A percentile compares a stretch with the other conserved stretches of the same genome.
Conservation (phyloP, 2,113 vertebrate species). For the Daphoenositta chrysoptera region DNA sequence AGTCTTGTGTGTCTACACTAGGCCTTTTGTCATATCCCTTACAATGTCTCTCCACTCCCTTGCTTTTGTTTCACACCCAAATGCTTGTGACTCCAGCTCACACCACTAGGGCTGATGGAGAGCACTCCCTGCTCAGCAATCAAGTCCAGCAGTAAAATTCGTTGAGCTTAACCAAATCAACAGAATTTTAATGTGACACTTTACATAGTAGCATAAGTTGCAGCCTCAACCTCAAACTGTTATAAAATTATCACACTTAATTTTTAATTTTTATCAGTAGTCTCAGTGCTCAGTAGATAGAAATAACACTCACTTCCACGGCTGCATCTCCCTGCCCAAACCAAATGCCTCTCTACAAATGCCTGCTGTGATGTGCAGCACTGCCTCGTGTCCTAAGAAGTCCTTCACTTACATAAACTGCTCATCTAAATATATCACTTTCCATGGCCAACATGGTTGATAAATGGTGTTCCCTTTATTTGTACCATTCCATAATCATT, state of each 20-base stretch:
- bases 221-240: not conserved
- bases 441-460: not conserved
- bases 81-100: not conserved
- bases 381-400: not conserved
- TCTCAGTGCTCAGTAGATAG: not conserved
- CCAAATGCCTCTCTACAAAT: not conserved
- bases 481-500: not conserved
- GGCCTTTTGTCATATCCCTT: not conserved
- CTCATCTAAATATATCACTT: not conserved
- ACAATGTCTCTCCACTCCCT: not conserved
- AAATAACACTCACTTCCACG: not conserved
- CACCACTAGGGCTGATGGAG: not conserved
- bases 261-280: not conserved
- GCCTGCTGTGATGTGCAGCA: not conserved
- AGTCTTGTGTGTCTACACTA: not conserved
- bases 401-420: not conserved
- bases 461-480: conserved; percentile 2
- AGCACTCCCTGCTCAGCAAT: not conserved
- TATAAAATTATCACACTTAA: not conserved
- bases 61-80: not conserved
- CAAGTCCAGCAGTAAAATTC: not conserved
- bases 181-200: not conserved
- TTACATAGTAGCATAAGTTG: not conserved
- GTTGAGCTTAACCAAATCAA: not conserved
- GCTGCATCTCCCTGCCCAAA: not conserved